Percentiles rank a stretch among this genome's conserved stretches.
These are phyloP conservation scores for Lutjanus erythropterus DNA, from an alignment of 2,113 vertebrate species.

Conservation along the genomic window DNA sequence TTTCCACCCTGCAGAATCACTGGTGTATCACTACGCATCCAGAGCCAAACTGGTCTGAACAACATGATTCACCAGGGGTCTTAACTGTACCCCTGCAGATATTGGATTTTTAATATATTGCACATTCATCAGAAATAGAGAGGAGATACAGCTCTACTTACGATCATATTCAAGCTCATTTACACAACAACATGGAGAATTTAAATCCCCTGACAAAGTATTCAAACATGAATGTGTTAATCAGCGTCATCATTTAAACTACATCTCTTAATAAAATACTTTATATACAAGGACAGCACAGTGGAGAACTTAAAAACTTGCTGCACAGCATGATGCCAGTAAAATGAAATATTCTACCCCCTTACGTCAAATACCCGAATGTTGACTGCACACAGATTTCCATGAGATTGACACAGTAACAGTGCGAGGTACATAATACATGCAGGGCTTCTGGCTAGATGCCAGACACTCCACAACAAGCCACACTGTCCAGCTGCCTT, in stretches of 20 bases:
- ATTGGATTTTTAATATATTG: background rate
- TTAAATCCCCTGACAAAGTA: conserved; percentile 16
- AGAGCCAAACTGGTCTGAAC: conserved; percentile 3
- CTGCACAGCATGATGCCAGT: background rate
- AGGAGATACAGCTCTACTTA: conserved; percentile 21
- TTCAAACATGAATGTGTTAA: conserved; percentile 10
- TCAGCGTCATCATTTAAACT: background rate
- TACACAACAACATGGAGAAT: conserved; percentile 26
- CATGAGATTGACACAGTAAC: conserved; percentile 60
- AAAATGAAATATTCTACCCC: background rate
- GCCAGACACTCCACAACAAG: conserved; percentile 64
- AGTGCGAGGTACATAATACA: conserved; percentile 63
- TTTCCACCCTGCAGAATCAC: background rate
- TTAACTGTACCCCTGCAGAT: background rate
- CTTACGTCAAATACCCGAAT: conserved; percentile 7
- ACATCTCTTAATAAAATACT: background rate
- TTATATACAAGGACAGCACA: background rate
- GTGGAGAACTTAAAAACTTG: background rate
- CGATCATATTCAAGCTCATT: conserved; percentile 33
- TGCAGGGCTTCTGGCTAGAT: conserved; percentile 60
- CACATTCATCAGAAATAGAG: background rate
- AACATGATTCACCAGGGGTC: conserved; percentile 10
- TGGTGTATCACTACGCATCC: background rate
- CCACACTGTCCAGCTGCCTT: conserved; percentile 68
- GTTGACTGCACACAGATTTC: conserved; percentile 46